Conservation (phyloP, 2,888 invertebrate genomes). For the Creontiades dilutus region DNA sequence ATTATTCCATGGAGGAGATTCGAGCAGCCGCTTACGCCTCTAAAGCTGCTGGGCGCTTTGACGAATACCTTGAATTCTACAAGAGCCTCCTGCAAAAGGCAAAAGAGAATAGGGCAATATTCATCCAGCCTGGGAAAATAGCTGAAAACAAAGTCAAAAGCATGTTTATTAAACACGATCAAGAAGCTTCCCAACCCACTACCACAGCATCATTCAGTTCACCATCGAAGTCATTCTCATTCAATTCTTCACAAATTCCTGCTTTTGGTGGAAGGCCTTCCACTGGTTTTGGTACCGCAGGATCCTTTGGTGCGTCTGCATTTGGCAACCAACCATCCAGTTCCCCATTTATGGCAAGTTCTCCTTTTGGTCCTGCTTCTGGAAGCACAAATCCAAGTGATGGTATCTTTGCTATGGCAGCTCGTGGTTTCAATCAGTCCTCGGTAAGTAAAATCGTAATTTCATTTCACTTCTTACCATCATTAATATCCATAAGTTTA, state of each 20-base stretch:
- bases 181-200: neutral
- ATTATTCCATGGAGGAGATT: constrained; percentile 73
- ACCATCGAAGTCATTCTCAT: neutral
- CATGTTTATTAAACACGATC: constrained; percentile 24
- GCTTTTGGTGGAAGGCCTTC: neutral
- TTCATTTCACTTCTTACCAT: too few relatives aligned
- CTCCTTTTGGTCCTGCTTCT: neutral
- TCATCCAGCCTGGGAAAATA: constrained; percentile 24
- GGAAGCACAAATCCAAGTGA: constrained; percentile 14
- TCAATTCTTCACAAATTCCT: neutral
- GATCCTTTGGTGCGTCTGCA: neutral
- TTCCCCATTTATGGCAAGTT: neutral
- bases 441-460: neutral
- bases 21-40: constrained; percentile 68
- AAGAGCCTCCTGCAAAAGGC: constrained; percentile 46
- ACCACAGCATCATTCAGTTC: neutral
- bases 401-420: constrained; percentile 57
- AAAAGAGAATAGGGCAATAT: constrained; percentile 43
- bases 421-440: constrained; percentile 55
- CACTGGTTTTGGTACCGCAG: neutral
- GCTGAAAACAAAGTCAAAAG: constrained; percentile 45
- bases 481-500: too few relatives aligned
- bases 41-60: constrained; percentile 29
- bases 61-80: constrained; percentile 33
- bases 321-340: constrained; percentile 9